phyloP scores from a whole-genome alignment of 1,140 invertebrate genomes.

The Riptortus pedestris region DNA sequence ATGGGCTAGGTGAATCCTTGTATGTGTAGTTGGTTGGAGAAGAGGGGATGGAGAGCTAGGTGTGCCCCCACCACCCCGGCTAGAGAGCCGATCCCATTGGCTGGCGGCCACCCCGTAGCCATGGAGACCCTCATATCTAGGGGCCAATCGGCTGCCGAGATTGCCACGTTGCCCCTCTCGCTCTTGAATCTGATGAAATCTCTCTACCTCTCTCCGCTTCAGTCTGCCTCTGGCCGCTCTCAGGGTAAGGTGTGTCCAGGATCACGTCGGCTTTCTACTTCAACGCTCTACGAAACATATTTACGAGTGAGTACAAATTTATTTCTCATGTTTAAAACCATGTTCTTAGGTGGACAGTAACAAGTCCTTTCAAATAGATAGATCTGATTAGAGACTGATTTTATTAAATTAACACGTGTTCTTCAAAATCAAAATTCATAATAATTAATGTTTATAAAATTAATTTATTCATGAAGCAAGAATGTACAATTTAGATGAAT shows the following conservation, averaged over 20 bases:
- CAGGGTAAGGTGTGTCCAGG: background rate
- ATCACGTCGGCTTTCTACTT: background rate
- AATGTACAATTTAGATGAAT: too few species aligned
- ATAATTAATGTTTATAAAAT: too few species aligned
- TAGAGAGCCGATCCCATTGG: background rate
- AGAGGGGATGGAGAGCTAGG: background rate
- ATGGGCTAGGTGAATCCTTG: background rate
- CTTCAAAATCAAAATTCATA: too few species aligned
- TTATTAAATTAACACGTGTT: too few species aligned
- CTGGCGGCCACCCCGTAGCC: background rate
- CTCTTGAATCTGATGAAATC: slow-evolving; percentile 7
- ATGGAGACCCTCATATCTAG: background rate
- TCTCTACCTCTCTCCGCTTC: slow-evolving; percentile 3
- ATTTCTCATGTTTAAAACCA: too few species aligned
- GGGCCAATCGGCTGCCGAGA: background rate
- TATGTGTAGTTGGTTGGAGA: background rate
- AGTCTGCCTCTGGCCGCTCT: background rate
- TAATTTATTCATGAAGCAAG: too few species aligned
- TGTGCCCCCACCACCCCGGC: background rate
- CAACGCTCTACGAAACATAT: background rate
- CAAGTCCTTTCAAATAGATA: too few species aligned
- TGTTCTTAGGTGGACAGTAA: too few species aligned
- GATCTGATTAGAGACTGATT: too few species aligned
- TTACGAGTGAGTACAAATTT: background rate
- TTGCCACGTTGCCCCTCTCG: too few species aligned